Percentiles rank a stretch among this genome's conserved stretches.
phyloP scores from a whole-genome alignment of 1,140 invertebrate species.

The Zaprionus camerounensis region DNA sequence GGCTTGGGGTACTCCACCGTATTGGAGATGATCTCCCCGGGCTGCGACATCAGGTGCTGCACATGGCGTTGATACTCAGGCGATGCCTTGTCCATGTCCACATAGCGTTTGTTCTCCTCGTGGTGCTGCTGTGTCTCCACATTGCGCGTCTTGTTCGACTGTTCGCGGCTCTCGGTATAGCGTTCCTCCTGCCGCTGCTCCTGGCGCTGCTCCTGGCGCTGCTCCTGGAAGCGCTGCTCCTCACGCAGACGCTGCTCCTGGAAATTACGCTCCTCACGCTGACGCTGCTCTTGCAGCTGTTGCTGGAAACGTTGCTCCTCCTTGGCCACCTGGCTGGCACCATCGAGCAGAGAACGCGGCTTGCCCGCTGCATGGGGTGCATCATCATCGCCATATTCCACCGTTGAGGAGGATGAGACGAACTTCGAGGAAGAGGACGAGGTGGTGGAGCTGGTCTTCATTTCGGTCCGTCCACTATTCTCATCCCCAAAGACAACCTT shows the following conservation, averaged over 20 bases:
- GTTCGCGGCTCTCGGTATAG: slow-evolving; percentile 67
- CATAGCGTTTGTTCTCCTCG: slow-evolving; percentile 80
- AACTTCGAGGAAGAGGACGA: slow-evolving; percentile 75
- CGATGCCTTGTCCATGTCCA: slow-evolving; percentile 81
- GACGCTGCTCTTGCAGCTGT: slow-evolving; percentile 41
- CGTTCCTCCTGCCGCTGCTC: slow-evolving; percentile 58
- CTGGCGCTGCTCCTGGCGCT: slow-evolving; percentile 29
- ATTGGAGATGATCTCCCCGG: slow-evolving; percentile 85
- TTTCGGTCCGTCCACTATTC: slow-evolving; percentile 83
- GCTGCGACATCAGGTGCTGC: slow-evolving; percentile 75
- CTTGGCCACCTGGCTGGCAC: slow-evolving; percentile 9
- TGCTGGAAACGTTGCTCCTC: slow-evolving; percentile 38
- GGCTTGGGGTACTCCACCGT: slow-evolving; percentile 87
- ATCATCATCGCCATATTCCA: slow-evolving; percentile 63
- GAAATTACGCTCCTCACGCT: slow-evolving; percentile 36
- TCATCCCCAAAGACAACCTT: slow-evolving; percentile 86
- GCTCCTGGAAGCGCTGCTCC: slow-evolving; percentile 35
- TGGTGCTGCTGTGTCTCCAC: slow-evolving; percentile 72
- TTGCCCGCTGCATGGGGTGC: background rate
- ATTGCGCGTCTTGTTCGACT: slow-evolving; percentile 67
- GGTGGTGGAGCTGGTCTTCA: slow-evolving; percentile 75
- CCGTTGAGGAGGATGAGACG: slow-evolving; percentile 70
- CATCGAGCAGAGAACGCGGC: slow-evolving; percentile 64
- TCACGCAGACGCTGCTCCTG: slow-evolving; percentile 43
- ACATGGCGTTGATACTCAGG: slow-evolving; percentile 81